These are phyloP conservation scores for Acrossocheilus wenchowensis DNA, from an alignment of 2,797 vertebrate genomes.

Conservation along the genomic window DNA sequence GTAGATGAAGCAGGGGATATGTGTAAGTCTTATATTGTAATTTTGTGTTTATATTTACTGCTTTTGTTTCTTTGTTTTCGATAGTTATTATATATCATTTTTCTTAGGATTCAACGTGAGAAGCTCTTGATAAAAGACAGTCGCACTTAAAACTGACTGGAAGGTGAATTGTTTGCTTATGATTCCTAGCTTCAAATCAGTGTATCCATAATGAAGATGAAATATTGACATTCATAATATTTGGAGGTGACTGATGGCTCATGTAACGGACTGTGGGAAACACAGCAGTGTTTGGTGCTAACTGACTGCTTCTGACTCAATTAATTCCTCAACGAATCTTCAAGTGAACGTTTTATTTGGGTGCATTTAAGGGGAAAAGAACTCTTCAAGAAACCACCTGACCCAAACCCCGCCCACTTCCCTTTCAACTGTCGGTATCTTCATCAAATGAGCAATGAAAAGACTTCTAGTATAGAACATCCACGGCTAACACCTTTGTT, in stretches of 20 bases:
- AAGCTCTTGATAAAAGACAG: slow-evolving; percentile 55
- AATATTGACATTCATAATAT: neutral
- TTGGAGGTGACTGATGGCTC: slow-evolving; percentile 18
- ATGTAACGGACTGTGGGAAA: slow-evolving; percentile 32
- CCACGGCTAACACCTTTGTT: slow-evolving; percentile 78
- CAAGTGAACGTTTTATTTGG: slow-evolving; percentile 55
- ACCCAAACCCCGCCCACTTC: slow-evolving; percentile 4
- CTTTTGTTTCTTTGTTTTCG: slow-evolving; percentile 65
- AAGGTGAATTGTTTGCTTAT: slow-evolving; percentile 25
- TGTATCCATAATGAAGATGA: slow-evolving; percentile 15
- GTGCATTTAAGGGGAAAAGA: slow-evolving; percentile 59
- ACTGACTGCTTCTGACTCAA: slow-evolving; percentile 1
- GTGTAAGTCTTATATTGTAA: slow-evolving; percentile 77
- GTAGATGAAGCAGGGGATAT: slow-evolving; percentile 77
- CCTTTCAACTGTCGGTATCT: slow-evolving; percentile 75
- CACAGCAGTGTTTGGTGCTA: slow-evolving; percentile 44
- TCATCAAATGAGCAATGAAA: slow-evolving; percentile 63
- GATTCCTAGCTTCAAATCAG: neutral
- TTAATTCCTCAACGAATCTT: slow-evolving; percentile 11
- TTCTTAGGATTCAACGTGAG: slow-evolving; percentile 64
- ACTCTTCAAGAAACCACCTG: neutral
- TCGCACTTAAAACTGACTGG: slow-evolving; percentile 27
- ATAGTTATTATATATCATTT: slow-evolving; percentile 68
- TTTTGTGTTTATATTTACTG: slow-evolving; percentile 69
- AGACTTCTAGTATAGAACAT: slow-evolving; percentile 77